A percentile compares a stretch with the other conserved stretches of the same genome.
These are phyloP conservation scores for Beris morrisii DNA, from an alignment of 2,888 invertebrate genomes.

Conservation along the genomic window DNA sequence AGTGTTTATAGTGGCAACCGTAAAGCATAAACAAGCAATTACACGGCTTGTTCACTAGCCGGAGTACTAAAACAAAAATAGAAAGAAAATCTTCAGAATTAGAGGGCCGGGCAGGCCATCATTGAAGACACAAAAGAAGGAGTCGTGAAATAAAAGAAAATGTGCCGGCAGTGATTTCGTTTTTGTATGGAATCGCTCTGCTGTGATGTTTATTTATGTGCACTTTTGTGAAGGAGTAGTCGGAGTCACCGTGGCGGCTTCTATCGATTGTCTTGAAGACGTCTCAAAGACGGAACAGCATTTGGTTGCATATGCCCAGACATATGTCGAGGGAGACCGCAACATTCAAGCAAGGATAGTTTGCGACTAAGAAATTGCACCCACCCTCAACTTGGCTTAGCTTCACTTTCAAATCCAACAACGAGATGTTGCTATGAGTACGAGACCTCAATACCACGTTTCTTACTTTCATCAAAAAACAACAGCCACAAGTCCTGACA, in stretches of 20 bases:
- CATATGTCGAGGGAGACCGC: conserved; percentile 18
- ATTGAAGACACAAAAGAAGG: conserved; percentile 15
- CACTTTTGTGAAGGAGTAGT: conserved; percentile 19
- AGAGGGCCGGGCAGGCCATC: conserved; percentile 15
- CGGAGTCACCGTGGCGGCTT: not conserved
- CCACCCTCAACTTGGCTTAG: no score
- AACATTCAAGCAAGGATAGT: not conserved
- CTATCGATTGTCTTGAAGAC: conserved; percentile 9
- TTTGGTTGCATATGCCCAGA: conserved; percentile 10
- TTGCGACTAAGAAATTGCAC: no score
- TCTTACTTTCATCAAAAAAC: no score
- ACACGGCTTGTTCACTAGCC: conserved; percentile 20
- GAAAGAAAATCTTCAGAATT: conserved; percentile 4
- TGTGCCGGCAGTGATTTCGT: no score
- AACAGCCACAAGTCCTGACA: not conserved
- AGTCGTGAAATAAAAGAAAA: not conserved
- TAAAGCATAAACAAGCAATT: conserved; percentile 28
- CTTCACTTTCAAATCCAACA: no score
- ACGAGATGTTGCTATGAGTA: no score
- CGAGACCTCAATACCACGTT: no score
- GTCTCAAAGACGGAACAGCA: conserved; percentile 13
- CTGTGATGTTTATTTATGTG: conserved; percentile 25
- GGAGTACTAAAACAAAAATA: conserved; percentile 15
- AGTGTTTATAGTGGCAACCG: conserved; percentile 23
- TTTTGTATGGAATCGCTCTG: not conserved